phyloP scores from a whole-genome alignment of 2,888 invertebrate genomes.

The Lepidochrysops patricia region DNA sequence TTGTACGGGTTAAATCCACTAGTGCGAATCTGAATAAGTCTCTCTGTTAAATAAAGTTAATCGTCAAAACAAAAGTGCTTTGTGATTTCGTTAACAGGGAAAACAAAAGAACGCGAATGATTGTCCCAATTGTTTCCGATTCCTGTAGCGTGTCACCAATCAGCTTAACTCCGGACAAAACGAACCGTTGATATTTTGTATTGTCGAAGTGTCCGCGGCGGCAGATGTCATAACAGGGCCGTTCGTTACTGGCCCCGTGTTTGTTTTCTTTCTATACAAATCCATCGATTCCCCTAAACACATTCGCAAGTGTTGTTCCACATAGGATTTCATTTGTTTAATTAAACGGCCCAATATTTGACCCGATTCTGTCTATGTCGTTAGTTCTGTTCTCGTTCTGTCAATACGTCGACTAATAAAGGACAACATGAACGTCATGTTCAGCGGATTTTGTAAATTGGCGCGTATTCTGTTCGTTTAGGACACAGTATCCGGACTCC shows the following conservation, averaged over 20 bases:
- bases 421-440: slow-evolving; percentile 32
- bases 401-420: slow-evolving; percentile 60
- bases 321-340: slow-evolving; percentile 59
- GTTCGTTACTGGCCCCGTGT: slow-evolving; percentile 29
- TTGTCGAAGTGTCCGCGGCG: slow-evolving; percentile 35
- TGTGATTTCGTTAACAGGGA: slow-evolving; percentile 11
- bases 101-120: slow-evolving; percentile 19
- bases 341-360: slow-evolving; percentile 64
- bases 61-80: slow-evolving; percentile 8
- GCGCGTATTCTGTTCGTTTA: slow-evolving; percentile 18
- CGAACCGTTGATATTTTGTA: slow-evolving; percentile 26
- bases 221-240: slow-evolving; percentile 50
- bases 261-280: slow-evolving; percentile 33
- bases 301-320: slow-evolving; percentile 31
- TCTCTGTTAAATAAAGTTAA: neutral
- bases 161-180: slow-evolving; percentile 27
- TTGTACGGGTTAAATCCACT: neutral
- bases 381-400: slow-evolving; percentile 58
- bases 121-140: slow-evolving; percentile 19
- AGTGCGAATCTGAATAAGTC: neutral
- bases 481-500: slow-evolving; percentile 18
- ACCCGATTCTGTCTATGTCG: slow-evolving; percentile 48
- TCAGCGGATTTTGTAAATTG: slow-evolving; percentile 15
- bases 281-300: slow-evolving; percentile 31
- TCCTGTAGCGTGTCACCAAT: slow-evolving; percentile 23